Evolutionary conservation across 2,888 invertebrate species (phyloP).

Genomic region (Cyaniris semiargus): DNA sequence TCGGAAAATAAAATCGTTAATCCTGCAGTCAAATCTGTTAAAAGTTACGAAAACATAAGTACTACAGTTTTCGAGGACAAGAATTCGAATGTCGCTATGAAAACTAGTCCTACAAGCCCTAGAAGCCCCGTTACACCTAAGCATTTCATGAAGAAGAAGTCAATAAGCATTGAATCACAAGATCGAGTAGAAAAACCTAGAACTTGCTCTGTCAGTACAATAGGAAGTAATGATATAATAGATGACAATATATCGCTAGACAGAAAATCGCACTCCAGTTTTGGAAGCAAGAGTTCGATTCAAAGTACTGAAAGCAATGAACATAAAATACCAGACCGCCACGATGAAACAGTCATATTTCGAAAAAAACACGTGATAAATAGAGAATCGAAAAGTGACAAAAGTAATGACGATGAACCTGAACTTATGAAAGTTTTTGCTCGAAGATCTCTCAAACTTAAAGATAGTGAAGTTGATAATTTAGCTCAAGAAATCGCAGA

Average conservation of each 20-base stretch:
- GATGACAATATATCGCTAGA: slow-evolving; percentile 73
- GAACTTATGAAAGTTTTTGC: slow-evolving; percentile 92
- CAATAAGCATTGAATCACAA: slow-evolving; percentile 77
- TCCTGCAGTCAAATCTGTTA: slow-evolving; percentile 54
- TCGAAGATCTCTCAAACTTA: slow-evolving; percentile 88
- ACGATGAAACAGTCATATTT: slow-evolving; percentile 76
- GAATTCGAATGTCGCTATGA: slow-evolving; percentile 36
- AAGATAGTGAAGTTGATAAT: slow-evolving; percentile 83
- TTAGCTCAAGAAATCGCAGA: slow-evolving; percentile 81
- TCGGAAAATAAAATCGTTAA: slow-evolving; percentile 55
- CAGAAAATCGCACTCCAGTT: slow-evolving; percentile 73
- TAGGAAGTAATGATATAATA: slow-evolving; percentile 70
- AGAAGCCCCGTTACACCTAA: slow-evolving; percentile 70
- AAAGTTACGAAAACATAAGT: slow-evolving; percentile 54
- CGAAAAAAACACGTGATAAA: slow-evolving; percentile 78
- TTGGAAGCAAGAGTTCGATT: slow-evolving; percentile 74
- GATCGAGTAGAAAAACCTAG: slow-evolving; percentile 69
- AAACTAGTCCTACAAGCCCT: slow-evolving; percentile 46
- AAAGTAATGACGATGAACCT: slow-evolving; percentile 85
- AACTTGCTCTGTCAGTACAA: slow-evolving; percentile 67
- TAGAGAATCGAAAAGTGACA: slow-evolving; percentile 64
- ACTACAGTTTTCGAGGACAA: slow-evolving; percentile 53
- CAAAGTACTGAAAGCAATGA: slow-evolving; percentile 74
- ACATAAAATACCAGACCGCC: slow-evolving; percentile 62
- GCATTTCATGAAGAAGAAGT: slow-evolving; percentile 77